phyloP scores from a whole-genome alignment of 1,140 invertebrate genomes.

The Philotrypesis tridentata region DNA sequence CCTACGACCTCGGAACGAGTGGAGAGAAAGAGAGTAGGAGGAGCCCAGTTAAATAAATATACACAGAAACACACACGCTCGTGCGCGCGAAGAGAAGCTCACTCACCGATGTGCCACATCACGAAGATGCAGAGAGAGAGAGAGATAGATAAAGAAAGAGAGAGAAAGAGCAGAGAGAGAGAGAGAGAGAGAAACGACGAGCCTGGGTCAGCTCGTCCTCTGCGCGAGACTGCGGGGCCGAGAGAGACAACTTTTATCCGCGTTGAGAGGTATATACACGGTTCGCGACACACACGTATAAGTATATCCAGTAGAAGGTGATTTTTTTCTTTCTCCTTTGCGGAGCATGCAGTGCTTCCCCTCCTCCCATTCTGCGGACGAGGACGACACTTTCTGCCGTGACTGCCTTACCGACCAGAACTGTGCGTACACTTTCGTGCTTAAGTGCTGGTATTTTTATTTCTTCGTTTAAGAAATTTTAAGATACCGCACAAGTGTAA shows the following conservation, averaged over 20 bases:
- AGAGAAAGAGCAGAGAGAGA: not conserved
- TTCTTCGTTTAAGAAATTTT: too few species aligned
- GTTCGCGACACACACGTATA: not conserved
- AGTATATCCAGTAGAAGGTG: not conserved
- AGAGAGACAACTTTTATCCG: conserved; percentile 9
- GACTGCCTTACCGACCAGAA: conserved; percentile 21
- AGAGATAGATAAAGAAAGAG: conserved; percentile 8
- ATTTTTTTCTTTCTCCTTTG: conserved; percentile 14
- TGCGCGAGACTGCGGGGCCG: conserved; percentile 7
- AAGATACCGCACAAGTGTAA: too few species aligned
- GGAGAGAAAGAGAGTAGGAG: not conserved
- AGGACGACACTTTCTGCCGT: not conserved
- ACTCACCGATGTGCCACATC: conserved; percentile 68
- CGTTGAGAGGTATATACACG: not conserved
- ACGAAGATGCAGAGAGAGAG: conserved; percentile 31
- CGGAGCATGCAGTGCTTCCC: not conserved
- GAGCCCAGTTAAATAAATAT: conserved; percentile 39
- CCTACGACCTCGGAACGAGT: conserved; percentile 64
- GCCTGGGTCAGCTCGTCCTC: conserved; percentile 18
- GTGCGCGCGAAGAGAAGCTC: conserved; percentile 16
- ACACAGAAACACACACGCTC: not conserved
- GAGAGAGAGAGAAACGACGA: conserved; percentile 2
- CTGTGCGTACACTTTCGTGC: not conserved
- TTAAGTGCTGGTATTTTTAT: not conserved
- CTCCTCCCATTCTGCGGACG: not conserved